Evolutionary conservation across 1,140 invertebrate genomes (phyloP).

Genomic region (Nylanderia fulva): DNA sequence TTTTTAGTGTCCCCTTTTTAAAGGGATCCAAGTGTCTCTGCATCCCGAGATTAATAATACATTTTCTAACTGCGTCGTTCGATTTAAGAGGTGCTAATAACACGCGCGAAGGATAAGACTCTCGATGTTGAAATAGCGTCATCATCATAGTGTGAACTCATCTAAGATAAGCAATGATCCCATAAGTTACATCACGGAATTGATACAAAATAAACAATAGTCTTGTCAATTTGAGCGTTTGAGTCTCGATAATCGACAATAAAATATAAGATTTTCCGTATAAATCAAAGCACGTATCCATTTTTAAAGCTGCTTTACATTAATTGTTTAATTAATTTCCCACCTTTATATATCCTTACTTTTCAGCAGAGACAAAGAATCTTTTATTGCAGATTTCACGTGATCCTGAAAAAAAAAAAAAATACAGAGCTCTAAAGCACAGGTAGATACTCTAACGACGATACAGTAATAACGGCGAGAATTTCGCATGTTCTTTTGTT

Average conservation of each 20-base stretch:
- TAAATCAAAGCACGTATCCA: not conserved
- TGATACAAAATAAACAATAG: conserved; percentile 34
- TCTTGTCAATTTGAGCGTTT: not conserved
- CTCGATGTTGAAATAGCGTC: conserved; percentile 17
- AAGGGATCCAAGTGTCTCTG: not conserved
- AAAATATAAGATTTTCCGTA: not conserved
- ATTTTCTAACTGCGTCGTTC: not conserved
- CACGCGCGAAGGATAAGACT: not conserved
- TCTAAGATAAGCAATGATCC: conserved; percentile 37
- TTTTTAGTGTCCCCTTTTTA: not conserved
- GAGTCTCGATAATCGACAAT: conserved; percentile 10
- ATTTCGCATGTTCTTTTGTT: conserved; percentile 48
- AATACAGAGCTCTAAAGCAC: not conserved
- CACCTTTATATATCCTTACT: not conserved
- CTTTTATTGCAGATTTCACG: not conserved
- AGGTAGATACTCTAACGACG: not conserved
- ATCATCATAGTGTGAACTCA: not conserved
- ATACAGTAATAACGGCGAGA: conserved; percentile 24
- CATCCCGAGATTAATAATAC: not conserved
- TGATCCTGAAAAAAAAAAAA: not conserved
- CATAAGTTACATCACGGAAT: conserved; percentile 28
- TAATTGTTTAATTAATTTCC: not conserved
- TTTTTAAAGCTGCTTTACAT: not conserved
- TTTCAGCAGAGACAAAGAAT: not conserved
- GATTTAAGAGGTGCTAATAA: not conserved